Percentiles rank a stretch among this genome's conserved stretches.
Conservation (phyloP, 1,140 invertebrate species). For the Cardiocondyla obscurior region DNA sequence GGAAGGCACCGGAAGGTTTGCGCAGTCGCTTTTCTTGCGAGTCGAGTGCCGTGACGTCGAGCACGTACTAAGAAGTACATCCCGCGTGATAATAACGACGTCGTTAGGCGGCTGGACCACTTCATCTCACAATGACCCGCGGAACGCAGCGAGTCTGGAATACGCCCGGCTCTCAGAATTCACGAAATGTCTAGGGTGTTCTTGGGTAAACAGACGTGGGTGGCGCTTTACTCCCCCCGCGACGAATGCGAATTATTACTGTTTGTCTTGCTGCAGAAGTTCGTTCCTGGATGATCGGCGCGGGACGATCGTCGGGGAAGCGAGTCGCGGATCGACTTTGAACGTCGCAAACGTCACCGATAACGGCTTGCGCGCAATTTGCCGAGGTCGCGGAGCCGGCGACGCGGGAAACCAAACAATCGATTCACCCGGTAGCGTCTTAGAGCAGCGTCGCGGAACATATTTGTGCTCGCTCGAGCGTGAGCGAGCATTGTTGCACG, state of each 20-base stretch:
- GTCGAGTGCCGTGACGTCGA: conserved; percentile 57
- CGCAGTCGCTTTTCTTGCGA: conserved; percentile 53
- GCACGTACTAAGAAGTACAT: conserved; percentile 59
- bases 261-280: neutral
- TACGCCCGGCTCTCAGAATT: neutral
- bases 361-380: conserved; percentile 34
- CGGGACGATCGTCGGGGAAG: neutral
- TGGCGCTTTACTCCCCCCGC: neutral
- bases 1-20: neutral
- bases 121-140: conserved; percentile 39
- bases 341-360: neutral
- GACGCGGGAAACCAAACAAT: conserved; percentile 47
- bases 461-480: conserved; percentile 42
- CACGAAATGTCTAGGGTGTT: neutral
- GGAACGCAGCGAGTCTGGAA: neutral
- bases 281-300: neutral
- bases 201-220: neutral
- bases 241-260: neutral
- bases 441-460: conserved; percentile 27
- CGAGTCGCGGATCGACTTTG: neutral
- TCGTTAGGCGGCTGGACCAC: conserved; percentile 61
- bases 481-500: conserved; percentile 46
- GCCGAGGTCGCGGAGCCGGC: neutral
- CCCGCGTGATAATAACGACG: conserved; percentile 66
- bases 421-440: conserved; percentile 46